phyloP scores from a whole-genome alignment of 2,797 vertebrate genomes.

The Chrysocyon brachyurus region DNA sequence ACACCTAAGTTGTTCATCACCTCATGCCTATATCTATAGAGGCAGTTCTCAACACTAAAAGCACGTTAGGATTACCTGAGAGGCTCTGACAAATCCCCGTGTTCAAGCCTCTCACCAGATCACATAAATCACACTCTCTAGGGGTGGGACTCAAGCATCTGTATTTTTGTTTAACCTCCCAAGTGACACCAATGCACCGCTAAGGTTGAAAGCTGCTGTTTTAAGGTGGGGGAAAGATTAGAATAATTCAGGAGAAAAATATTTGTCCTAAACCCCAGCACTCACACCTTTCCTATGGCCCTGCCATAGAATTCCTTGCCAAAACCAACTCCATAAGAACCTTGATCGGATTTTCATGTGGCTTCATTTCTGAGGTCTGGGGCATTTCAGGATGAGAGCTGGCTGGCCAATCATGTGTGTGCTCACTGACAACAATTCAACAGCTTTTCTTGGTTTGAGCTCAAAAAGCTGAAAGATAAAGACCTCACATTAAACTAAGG shows the following conservation, averaged over 20 bases:
- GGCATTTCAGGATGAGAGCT: neutral
- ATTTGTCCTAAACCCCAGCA: neutral
- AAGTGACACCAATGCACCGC: neutral
- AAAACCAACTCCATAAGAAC: neutral
- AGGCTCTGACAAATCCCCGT: neutral
- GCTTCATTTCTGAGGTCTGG: conserved; percentile 21
- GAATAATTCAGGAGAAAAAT: neutral
- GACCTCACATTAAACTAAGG: conserved; percentile 77
- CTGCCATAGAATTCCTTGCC: neutral
- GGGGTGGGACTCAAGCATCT: neutral
- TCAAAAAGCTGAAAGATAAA: conserved; percentile 75
- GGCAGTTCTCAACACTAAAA: neutral
- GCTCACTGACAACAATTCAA: neutral
- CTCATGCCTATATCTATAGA: rapidly evolving
- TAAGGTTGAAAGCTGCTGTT: conserved; percentile 21
- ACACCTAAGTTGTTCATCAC: neutral
- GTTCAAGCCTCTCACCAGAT: neutral
- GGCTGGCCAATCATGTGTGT: neutral
- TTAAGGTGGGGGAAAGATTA: neutral
- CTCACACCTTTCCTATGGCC: neutral
- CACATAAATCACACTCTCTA: neutral
- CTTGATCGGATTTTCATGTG: neutral
- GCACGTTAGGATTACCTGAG: neutral
- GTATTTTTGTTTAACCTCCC: neutral
- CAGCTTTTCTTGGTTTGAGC: conserved; percentile 25